phyloP scores from a whole-genome alignment of 2,888 invertebrate genomes.

The Drosophila buzzatii region DNA sequence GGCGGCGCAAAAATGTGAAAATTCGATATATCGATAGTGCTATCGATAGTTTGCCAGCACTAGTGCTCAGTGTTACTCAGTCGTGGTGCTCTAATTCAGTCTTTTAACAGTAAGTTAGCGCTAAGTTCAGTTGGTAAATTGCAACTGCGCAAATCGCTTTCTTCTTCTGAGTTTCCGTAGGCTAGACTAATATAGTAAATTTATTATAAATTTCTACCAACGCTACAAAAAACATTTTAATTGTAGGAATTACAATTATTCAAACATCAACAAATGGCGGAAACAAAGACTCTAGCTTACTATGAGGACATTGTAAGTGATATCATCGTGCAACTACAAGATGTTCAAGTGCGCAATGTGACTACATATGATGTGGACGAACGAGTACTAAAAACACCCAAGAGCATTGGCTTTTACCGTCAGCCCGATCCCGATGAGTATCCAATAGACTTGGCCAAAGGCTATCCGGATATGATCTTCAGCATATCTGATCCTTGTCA shows the following conservation, averaged over 20 bases:
- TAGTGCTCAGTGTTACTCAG: too few relatives aligned
- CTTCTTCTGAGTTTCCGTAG: too few relatives aligned
- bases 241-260: neutral
- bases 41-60: too few relatives aligned
- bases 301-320: neutral
- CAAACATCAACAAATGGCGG: neutral
- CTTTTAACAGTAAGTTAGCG: too few relatives aligned
- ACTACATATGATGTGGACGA: constrained; percentile 7
- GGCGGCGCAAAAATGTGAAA: too few relatives aligned
- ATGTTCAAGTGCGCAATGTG: constrained; percentile 9
- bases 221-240: too few relatives aligned
- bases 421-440: constrained; percentile 8
- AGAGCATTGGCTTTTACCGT: constrained; percentile 13
- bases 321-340: neutral
- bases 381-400: neutral
- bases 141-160: too few relatives aligned
- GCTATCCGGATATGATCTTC: neutral
- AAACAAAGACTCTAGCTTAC: neutral
- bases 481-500: constrained; percentile 8
- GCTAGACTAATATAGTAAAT: too few relatives aligned
- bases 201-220: neutral
- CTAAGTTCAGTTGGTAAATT: too few relatives aligned
- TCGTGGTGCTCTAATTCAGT: too few relatives aligned
- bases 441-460: constrained; percentile 20
- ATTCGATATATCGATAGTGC: too few relatives aligned